Percentiles rank a stretch among this genome's conserved stretches.
phyloP scores from a whole-genome alignment of 2,113 vertebrate species.

The Neolamprologus toae region DNA sequence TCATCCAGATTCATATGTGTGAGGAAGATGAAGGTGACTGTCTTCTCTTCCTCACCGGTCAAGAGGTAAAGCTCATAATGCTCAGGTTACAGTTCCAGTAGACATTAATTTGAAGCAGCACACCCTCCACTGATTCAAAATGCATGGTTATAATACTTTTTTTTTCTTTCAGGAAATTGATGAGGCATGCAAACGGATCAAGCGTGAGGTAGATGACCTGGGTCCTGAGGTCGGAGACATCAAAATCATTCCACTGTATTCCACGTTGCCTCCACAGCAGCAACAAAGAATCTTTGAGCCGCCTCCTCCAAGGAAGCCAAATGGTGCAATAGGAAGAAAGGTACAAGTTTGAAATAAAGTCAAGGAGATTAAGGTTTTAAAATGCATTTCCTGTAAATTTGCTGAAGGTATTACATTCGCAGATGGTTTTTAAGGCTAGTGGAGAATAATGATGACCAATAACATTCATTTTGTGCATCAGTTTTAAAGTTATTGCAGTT shows the following conservation, averaged over 20 bases:
- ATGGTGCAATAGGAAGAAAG: conserved; percentile 96
- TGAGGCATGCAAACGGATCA: conserved; percentile 98
- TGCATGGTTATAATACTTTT: background rate
- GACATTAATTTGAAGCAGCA: background rate
- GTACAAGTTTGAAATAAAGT: conserved; percentile 51
- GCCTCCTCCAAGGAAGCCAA: conserved; percentile 92
- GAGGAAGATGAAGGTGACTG: conserved; percentile 97
- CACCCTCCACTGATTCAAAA: background rate
- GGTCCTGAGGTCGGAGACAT: conserved; percentile 98
- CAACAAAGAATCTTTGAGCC: conserved; percentile 98
- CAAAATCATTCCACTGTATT: conserved; percentile 99
- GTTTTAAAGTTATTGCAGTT: background rate
- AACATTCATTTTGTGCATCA: background rate
- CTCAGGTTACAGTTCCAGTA: background rate
- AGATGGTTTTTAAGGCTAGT: background rate
- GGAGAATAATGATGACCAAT: background rate
- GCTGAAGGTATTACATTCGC: background rate
- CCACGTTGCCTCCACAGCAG: conserved; percentile 94
- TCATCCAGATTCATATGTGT: conserved; percentile 99
- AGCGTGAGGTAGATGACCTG: conserved; percentile 95
- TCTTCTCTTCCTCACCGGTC: conserved; percentile 94
- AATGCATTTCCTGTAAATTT: background rate
- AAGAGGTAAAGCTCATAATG: conserved; percentile 78
- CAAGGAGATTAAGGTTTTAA: background rate
- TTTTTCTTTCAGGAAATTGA: conserved; percentile 85